A percentile compares a stretch with the other conserved stretches of the same genome.
phyloP scores from a whole-genome alignment of 1,140 invertebrate genomes.

The Drosophila pachea region DNA sequence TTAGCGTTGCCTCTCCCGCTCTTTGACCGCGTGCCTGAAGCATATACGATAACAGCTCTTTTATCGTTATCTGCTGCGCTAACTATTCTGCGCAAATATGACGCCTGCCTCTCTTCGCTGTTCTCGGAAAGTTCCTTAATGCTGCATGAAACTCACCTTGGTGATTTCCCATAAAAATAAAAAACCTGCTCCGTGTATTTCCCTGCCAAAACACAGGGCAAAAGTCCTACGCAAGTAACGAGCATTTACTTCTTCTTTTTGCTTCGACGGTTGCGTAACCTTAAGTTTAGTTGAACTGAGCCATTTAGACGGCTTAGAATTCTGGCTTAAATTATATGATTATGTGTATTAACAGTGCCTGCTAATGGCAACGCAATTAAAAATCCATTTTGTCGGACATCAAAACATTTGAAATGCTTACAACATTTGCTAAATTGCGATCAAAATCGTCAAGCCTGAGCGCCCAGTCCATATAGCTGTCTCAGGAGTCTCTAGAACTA shows the following conservation, averaged over 20 bases:
- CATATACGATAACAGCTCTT: constrained; percentile 13
- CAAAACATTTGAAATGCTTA: constrained; percentile 42
- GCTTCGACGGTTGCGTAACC: constrained; percentile 32
- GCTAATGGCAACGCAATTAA: constrained; percentile 60
- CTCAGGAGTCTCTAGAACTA: not conserved
- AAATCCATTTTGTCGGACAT: constrained; percentile 52
- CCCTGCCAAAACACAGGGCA: constrained; percentile 4
- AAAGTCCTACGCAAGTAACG: constrained; percentile 6
- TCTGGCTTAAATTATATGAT: constrained; percentile 11
- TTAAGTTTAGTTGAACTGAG: constrained; percentile 17
- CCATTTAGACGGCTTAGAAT: constrained; percentile 6
- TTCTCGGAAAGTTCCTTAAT: constrained; percentile 24
- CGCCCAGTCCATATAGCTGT: constrained; percentile 4
- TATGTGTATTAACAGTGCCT: constrained; percentile 18
- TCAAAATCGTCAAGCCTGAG: constrained; percentile 24
- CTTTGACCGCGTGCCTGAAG: not conserved
- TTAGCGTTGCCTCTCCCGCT: not conserved
- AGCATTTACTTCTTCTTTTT: not conserved
- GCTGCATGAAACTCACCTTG: constrained; percentile 3
- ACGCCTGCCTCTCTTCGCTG: not conserved
- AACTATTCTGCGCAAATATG: not conserved
- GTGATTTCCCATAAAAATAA: not conserved
- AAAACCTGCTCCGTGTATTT: constrained; percentile 40
- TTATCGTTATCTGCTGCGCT: constrained; percentile 19
- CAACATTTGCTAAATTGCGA: constrained; percentile 12